Percentiles rank a stretch among this genome's conserved stretches.
Conservation (phyloP, 1,140 invertebrate genomes). For the Diplogasteroides magnus region DNA sequence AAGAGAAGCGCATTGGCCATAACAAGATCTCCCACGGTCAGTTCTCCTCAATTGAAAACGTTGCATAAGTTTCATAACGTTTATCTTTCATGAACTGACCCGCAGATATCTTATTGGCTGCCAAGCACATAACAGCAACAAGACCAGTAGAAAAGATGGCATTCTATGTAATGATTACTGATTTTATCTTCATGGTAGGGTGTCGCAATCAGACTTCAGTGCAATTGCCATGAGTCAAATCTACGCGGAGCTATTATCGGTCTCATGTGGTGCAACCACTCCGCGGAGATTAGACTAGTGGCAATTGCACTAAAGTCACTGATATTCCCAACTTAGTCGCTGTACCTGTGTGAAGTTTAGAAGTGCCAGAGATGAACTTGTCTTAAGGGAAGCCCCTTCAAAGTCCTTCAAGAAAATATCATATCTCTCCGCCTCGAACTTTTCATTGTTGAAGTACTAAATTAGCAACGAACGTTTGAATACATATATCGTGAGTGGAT, state of each 20-base stretch:
- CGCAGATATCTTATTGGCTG: slow-evolving; percentile 78
- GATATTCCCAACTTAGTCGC: too few species aligned
- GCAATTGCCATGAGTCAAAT: too few species aligned
- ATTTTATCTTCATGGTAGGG: too few species aligned
- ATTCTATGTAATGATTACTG: too few species aligned
- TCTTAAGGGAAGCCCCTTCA: slow-evolving; percentile 84
- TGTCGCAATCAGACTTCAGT: too few species aligned
- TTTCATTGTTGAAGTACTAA: slow-evolving; percentile 98
- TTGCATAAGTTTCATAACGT: slow-evolving; percentile 1
- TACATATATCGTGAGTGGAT: too few species aligned
- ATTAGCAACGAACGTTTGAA: too few species aligned
- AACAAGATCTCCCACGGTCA: slow-evolving; percentile 95
- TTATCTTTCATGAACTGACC: slow-evolving; percentile 60
- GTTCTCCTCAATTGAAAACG: slow-evolving; percentile 79
- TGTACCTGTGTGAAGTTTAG: slow-evolving; percentile 87
- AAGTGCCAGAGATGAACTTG: slow-evolving; percentile 81
- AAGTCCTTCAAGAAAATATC: slow-evolving; percentile 79
- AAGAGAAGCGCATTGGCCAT: slow-evolving; percentile 97
- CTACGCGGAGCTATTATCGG: too few species aligned
- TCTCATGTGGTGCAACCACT: too few species aligned
- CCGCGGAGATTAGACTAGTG: too few species aligned
- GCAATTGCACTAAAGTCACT: too few species aligned
- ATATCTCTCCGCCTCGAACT: slow-evolving; percentile 84
- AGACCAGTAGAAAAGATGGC: slow-evolving; percentile 89
- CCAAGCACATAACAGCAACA: slow-evolving; percentile 85